These are phyloP conservation scores for Habrosyne pyritoides DNA, from an alignment of 2,888 invertebrate genomes.

Conservation along the genomic window DNA sequence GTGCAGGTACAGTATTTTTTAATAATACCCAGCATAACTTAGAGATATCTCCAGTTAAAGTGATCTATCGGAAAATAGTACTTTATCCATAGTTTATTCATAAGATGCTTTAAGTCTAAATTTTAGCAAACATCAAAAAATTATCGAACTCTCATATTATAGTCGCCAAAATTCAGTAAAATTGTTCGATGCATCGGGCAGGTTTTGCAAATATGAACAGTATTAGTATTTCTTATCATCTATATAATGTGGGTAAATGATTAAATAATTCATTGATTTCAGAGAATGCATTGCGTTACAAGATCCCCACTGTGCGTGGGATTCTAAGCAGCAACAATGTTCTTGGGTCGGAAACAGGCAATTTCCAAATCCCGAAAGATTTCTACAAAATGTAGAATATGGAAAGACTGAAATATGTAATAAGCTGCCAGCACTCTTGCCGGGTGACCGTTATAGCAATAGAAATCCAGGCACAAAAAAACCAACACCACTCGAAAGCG, in stretches of 20 bases:
- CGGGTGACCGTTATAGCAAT: conserved; percentile 68
- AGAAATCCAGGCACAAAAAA: conserved; percentile 76
- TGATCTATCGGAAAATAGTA: too few relatives aligned
- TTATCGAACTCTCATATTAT: too few relatives aligned
- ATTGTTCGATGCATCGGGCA: too few relatives aligned
- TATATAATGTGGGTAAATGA: too few relatives aligned
- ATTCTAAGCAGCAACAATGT: conserved; percentile 86
- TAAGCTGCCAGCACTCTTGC: conserved; percentile 72
- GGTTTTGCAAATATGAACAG: too few relatives aligned
- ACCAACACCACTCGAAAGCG: conserved; percentile 72
- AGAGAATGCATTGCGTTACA: conserved; percentile 94
- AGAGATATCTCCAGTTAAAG: neutral
- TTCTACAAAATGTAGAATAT: conserved; percentile 88
- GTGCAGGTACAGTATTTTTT: conserved; percentile 80
- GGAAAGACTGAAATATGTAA: conserved; percentile 86
- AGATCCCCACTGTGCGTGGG: conserved; percentile 99
- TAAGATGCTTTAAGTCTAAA: too few relatives aligned
- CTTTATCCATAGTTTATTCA: too few relatives aligned
- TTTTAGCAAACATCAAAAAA: too few relatives aligned
- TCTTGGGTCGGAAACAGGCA: conserved; percentile 81
- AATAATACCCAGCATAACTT: neutral
- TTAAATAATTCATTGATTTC: conserved; percentile 64
- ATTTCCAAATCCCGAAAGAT: conserved; percentile 85
- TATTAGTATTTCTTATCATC: too few relatives aligned
- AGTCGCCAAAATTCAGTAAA: too few relatives aligned